Base-by-base conservation (phyloP, 2,113 vertebrate genomes). In the Zosterops lateralis region DNA sequence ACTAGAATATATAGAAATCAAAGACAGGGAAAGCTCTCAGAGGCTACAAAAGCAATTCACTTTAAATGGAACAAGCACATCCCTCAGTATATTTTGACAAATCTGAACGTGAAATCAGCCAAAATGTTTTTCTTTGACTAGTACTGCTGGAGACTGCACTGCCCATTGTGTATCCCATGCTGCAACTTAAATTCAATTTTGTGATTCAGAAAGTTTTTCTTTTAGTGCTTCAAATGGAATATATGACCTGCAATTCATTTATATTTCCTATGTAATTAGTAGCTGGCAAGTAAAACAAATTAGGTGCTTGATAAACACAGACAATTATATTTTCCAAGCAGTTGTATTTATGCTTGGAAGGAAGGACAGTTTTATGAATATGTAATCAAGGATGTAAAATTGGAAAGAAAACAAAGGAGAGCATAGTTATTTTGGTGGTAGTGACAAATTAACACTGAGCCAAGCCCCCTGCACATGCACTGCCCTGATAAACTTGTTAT, bases 401-500 rank as follows among this genome's bases (percentile, higher is more conserved):
- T 98, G 98, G 98, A 97, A 98, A 97, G 92, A 96, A 98, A 98
- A 98, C 97, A 98, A 98, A 98, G 98, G 96, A 93, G 94, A 98
- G 97, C 96, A 73, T 32, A 95, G 94, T 98, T 99, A 98, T 98
- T 99, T 98, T 97, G 94, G 97, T 97, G 95, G 97, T 98, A 96
- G 97, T 93, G 97, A 97, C 97, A 98, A 98, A 98, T 97, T 91
- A 97, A 96, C 89, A 84, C 68, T 79, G 97, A 97, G 97, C 98
- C 98, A 98, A 98, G 97, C 96, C 97, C 97, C 90, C 92, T 95
- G 97, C 97, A 92, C 98, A 97, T 99, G 98, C 97, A 98, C 68
- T 97, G 97, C 95, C 98, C 98, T 98, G 99, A 99, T 99, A 99
- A 99, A 99, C 98, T 98, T 98, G 96, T 98, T 98, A 96, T 98